Evolutionary conservation across 2,888 invertebrate species (phyloP), one percentile per base, ranked within the genome.

Genomic region (Hermaeophaga mercurialis): DNA sequence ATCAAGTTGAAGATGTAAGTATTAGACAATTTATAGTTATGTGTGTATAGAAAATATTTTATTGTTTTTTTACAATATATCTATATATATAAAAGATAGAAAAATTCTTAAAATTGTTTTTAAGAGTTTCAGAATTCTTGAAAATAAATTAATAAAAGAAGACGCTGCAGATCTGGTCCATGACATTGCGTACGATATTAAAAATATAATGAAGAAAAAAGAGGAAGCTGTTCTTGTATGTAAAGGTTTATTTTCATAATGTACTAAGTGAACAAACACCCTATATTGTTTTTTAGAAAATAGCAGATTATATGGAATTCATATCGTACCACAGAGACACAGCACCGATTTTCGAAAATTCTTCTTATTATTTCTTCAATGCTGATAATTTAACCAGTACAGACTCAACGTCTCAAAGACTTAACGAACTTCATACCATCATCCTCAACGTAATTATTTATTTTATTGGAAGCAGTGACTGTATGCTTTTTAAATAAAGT

Each of bases 121-220:
- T 65, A 41, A 73, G 72, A 72, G 68, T 58, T 74, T 74, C 52
- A 63, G 64, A 18, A 56, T 64, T 18, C 50, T 73, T 5, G 62
- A 65, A 52, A 63, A 70, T 28, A 62, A 69, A 46, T 54, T 69
- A 4, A 64, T 63, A 14, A 45, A 62, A 34, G 68, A 64, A 41
- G 59, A 67, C 48, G 91, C 93, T 7, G 82, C 82, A 63, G 83
- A 85, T 71, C 80, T 94, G 72, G 88, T 91, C 18, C 85, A 87
- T 68, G 88, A 90, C 59, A 90, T 94, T 81, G 87, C 90, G 3
- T 84, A 85, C 56, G 89, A 91, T 69, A 88, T 96, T 60, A 86
- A 89, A 71, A 84, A 84, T 44, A 91, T 94, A 88, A 90, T 94
- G 87, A 87, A 89, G 62, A 83, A 88, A 17, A 93, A 93, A 80